A percentile compares a stretch with the other conserved stretches of the same genome.
These are phyloP conservation scores for Rhabdomys pumilio DNA, from an alignment of 2,797 vertebrate species.

Conservation along the genomic window DNA sequence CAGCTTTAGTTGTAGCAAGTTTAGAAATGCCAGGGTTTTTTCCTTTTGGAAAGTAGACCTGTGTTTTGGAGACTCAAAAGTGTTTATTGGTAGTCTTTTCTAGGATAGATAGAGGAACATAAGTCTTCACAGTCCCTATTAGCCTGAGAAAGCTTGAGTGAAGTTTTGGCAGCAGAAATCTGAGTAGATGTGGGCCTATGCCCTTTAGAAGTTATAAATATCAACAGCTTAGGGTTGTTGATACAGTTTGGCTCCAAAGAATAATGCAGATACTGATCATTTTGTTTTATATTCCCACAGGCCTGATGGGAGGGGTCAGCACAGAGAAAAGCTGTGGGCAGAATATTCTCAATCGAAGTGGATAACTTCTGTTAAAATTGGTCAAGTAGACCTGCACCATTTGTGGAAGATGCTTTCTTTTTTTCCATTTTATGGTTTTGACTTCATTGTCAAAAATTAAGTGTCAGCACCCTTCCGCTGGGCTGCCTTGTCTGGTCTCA, in stretches of 20 bases:
- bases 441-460: background rate
- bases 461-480: background rate
- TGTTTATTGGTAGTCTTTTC: background rate
- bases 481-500: background rate
- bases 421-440: background rate
- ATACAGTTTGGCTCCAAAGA: conserved; percentile 66
- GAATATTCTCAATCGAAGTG: conserved; percentile 46
- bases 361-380: conserved; percentile 39
- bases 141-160: conserved; percentile 6
- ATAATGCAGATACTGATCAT: conserved; percentile 13
- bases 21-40: conserved; percentile 56
- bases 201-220: conserved; percentile 50
- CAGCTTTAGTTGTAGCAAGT: conserved; percentile 29
- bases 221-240: background rate
- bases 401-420: background rate
- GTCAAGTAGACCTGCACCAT: background rate
- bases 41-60: conserved; percentile 73
- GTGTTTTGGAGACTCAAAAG: conserved; percentile 48
- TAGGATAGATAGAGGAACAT: conserved; percentile 53
- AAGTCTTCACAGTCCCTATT: conserved; percentile 55
- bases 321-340: conserved; percentile 18
- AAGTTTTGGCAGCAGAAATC: conserved; percentile 11
- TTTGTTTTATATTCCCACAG: conserved; percentile 37
- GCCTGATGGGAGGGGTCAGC: conserved; percentile 17
- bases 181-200: conserved; percentile 43